Base-by-base conservation (phyloP, 2,888 invertebrate genomes). In the Apocheima hispidaria region DNA sequence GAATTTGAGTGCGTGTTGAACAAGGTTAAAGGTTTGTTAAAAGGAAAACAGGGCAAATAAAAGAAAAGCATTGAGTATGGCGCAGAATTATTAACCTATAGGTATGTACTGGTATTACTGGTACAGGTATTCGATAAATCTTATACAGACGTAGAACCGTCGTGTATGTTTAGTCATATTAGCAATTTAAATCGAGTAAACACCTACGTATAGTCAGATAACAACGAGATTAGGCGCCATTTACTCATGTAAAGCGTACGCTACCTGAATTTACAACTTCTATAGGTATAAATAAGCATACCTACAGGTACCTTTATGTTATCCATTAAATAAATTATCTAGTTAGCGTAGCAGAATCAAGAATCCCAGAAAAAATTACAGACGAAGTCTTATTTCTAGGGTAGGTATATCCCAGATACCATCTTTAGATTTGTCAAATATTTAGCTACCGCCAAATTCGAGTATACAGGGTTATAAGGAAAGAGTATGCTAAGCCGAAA, bases 1-100 rank as follows among this genome's bases (percentile, higher is more conserved):
- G 38, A 43, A 43, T 33, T 33, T n/a, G 43, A 53, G 41, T 43
- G 52, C 30, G 43, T 43, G 52, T 53, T 53, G 36, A 50, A 50
- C 50, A 36, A 50, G 38, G 26, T 38, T 35, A 38, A 38, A 50
- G 38, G 50, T 38, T 6, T 35, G 33, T 49, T 35, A 21, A 23
- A 49, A 9, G 38, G 23, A 51, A 38, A 38, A 26, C 14, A 38
- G 1, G 26, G 26, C 7, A 14, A 26, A 44, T 23, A 10, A 9
- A 30, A 9, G 10, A 10, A 12, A 16, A 36, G 1, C 9, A 36
- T 16, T 16, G 16, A 16, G 7, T 14, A 7, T 16, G n/a, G 9
- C 9, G 36, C 16, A 16, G 7, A n/a, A 1, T 14, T 7, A 3
- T n/a, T n/a, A n/a, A n/a, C n/a, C n/a, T n/a, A n/a, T n/a, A n/a